phyloP scores from a whole-genome alignment of 2,888 invertebrate species.

The Tiliacea aurago region DNA sequence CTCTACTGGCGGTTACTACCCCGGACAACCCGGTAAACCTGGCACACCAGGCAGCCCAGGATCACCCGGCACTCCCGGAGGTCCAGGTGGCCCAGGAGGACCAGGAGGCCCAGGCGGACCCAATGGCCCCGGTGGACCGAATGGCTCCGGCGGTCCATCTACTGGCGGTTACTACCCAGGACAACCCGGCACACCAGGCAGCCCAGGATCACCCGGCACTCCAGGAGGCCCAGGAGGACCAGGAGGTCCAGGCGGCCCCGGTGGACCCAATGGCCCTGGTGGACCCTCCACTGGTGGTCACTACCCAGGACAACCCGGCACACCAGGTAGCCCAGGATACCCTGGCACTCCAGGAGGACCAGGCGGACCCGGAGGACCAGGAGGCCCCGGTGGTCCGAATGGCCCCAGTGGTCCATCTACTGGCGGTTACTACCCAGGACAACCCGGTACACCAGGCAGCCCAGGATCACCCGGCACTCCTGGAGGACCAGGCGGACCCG shows the following conservation, averaged over 20 bases:
- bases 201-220: slow-evolving; percentile 45
- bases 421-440: slow-evolving; percentile 56
- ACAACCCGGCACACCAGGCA: slow-evolving; percentile 61
- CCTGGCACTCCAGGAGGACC: slow-evolving; percentile 63
- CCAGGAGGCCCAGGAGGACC: slow-evolving; percentile 54
- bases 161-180: slow-evolving; percentile 68
- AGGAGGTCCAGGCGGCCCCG: slow-evolving; percentile 60
- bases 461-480: slow-evolving; percentile 52
- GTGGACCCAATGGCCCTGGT: slow-evolving; percentile 53
- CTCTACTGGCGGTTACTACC: slow-evolving; percentile 67
- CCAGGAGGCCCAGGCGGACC: slow-evolving; percentile 55
- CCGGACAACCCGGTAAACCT: slow-evolving; percentile 49
- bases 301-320: slow-evolving; percentile 59
- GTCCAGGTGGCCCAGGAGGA: slow-evolving; percentile 58
- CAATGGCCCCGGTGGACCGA: slow-evolving; percentile 58
- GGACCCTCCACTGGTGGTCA: slow-evolving; percentile 56
- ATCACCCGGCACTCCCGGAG: slow-evolving; percentile 43
- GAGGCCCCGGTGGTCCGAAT: slow-evolving; percentile 59
- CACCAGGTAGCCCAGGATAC: slow-evolving; percentile 6
- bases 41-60: slow-evolving; percentile 56
- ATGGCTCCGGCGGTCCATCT: slow-evolving; percentile 24
- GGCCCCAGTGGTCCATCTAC: slow-evolving; percentile 71
- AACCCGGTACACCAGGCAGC: slow-evolving; percentile 63
- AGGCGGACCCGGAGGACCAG: slow-evolving; percentile 41
- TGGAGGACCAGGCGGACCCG: slow-evolving; percentile 50